Conservation (phyloP, 2,113 vertebrate genomes). For the Lampris megalopsis region DNA sequence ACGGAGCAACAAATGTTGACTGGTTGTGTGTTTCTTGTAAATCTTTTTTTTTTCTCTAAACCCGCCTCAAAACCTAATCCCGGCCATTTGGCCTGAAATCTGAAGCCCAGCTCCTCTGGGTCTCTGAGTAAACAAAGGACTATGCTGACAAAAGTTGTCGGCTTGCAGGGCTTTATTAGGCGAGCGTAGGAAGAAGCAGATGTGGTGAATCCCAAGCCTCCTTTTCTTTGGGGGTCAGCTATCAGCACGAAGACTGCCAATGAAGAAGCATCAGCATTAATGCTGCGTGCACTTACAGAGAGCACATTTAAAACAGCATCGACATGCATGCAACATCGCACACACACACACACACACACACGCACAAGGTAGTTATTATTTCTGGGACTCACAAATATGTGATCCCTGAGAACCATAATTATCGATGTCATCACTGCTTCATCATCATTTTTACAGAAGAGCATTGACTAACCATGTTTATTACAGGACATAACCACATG, state of each 20-base stretch:
- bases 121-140: not conserved
- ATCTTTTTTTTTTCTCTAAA: not conserved
- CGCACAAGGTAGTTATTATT: not conserved
- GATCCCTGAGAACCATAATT: not conserved
- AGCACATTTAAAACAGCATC: not conserved
- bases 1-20: too few relatives aligned
- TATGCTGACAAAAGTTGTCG: conserved; percentile 14
- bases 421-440: not conserved
- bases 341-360: not conserved
- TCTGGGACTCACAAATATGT: not conserved
- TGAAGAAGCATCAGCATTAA: not conserved
- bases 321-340: not conserved
- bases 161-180: not conserved
- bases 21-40: not conserved
- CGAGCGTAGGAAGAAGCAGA: not conserved
- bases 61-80: conserved; percentile 17
- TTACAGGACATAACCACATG: not conserved
- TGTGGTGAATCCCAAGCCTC: not conserved
- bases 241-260: too few relatives aligned
- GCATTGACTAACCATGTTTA: not conserved
- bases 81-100: conserved; percentile 47
- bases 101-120: conserved; percentile 15
- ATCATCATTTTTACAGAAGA: not conserved
- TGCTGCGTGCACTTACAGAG: not conserved
- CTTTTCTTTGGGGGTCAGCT: not conserved